Percentiles rank a stretch among this genome's conserved stretches.
These are phyloP conservation scores for Spilogale gracilis DNA, from an alignment of 2,113 vertebrate species.

Conservation along the genomic window DNA sequence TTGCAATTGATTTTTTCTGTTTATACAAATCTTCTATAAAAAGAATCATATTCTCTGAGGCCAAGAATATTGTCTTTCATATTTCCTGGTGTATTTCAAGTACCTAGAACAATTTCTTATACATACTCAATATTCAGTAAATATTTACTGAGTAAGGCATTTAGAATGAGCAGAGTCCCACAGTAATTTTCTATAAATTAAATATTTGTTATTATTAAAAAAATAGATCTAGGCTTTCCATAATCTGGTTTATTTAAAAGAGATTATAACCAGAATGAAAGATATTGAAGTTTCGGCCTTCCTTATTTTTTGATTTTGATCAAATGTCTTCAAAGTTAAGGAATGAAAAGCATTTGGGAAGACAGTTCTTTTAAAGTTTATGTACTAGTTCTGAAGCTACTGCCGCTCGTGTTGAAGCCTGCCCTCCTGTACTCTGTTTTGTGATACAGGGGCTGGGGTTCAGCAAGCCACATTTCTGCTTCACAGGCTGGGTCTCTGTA, in stretches of 20 bases:
- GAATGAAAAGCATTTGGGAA: neutral
- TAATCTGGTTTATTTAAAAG: neutral
- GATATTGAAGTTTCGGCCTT: neutral
- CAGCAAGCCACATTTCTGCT: neutral
- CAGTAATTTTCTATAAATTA: conserved; percentile 28
- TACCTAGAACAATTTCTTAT: neutral
- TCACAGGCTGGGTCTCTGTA: neutral
- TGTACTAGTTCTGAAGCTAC: neutral
- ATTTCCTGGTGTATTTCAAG: neutral
- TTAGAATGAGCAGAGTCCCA: neutral
- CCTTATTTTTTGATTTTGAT: conserved; percentile 21
- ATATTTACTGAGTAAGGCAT: neutral
- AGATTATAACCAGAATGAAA: neutral
- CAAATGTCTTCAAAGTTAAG: conserved; percentile 47
- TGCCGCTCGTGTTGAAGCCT: neutral
- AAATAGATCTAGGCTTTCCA: neutral
- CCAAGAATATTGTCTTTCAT: neutral
- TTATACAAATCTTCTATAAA: neutral
- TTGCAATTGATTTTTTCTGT: neutral
- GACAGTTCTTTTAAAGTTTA: neutral
- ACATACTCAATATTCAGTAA: neutral
- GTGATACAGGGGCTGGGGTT: neutral
- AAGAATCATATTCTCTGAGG: neutral
- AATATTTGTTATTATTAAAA: neutral
- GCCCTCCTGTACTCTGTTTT: neutral